A percentile compares a stretch with the other conserved stretches of the same genome.
phyloP scores from a whole-genome alignment of 2,888 invertebrate species.

The Drosophila setosimentum region DNA sequence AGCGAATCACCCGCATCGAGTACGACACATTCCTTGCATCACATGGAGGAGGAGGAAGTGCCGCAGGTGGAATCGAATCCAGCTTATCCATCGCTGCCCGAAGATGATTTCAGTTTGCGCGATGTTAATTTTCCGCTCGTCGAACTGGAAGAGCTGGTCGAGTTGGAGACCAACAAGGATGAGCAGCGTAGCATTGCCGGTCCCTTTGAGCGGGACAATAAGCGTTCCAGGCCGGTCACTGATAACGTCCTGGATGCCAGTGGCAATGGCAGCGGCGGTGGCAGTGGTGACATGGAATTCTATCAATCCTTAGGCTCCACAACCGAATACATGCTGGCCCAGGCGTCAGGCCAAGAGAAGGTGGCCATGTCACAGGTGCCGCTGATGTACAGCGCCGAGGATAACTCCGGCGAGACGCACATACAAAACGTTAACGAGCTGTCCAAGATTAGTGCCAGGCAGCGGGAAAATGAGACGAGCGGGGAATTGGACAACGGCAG shows the following conservation, averaged over 20 bases:
- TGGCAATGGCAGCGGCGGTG: conserved; percentile 62
- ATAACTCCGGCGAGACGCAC: conserved; percentile 69
- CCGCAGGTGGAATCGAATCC: conserved; percentile 85
- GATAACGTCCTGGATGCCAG: conserved; percentile 57
- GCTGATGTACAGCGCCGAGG: conserved; percentile 78
- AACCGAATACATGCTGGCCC: conserved; percentile 33
- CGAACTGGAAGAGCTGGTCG: conserved; percentile 78
- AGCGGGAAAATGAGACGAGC: conserved; percentile 57
- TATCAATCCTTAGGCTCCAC: conserved; percentile 35
- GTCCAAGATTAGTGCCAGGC: conserved; percentile 41
- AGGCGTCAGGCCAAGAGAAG: conserved; percentile 18
- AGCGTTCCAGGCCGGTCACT: conserved; percentile 60
- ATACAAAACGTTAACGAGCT: conserved; percentile 72
- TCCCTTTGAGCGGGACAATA: conserved; percentile 63
- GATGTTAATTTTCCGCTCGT: conserved; percentile 77
- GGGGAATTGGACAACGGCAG: conserved; percentile 57
- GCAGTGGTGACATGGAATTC: conserved; percentile 60
- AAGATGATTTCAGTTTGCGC: conserved; percentile 86
- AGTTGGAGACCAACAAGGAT: conserved; percentile 69
- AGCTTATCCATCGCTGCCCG: conserved; percentile 86
- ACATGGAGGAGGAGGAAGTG: conserved; percentile 78
- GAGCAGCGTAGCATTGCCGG: conserved; percentile 75
- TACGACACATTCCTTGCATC: conserved; percentile 46
- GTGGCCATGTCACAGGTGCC: conserved; percentile 46
- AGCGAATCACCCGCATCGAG: conserved; percentile 41